Evolutionary conservation across 2,797 vertebrate species (phyloP), one percentile per base, ranked within the genome.

Genomic region (Acipenser transmontanus): DNA sequence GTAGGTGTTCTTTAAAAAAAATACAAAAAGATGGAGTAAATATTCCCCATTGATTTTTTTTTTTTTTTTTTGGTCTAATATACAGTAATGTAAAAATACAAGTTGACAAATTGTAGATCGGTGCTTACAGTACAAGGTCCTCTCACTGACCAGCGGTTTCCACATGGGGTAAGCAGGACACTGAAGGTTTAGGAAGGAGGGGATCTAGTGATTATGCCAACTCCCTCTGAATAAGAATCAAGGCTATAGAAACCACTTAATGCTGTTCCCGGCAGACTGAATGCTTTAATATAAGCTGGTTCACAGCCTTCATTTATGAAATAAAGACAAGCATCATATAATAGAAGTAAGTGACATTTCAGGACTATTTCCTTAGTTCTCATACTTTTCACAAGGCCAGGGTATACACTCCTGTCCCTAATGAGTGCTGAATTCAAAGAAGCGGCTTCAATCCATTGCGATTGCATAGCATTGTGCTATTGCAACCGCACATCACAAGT

Each of bases 121-220:
- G 20, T 34, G 34, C 34, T 34, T 34, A 34, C 34, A 34, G 34
- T 34, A 73, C 66, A 59, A 74, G 71, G 73, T 71, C 59, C 5
- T 11, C 48, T 34, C 34, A 34, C 34, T 34, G 4, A 34, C 34
- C 34, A 34, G 34, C 34, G 34, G 34, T 34, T 34, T 34, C 34
- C 34, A 34, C 34, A 4, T 34, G 34, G 34, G 34, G 4, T 34
- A 34, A 34, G 34, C 34, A 34, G 34, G 34, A 34, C 34, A 34
- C 34, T 34, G 34, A 34, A 4, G 34, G 34, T 34, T 34, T 34
- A 34, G 34, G 34, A 34, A 3, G 2, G 4, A 34, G 34, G 34
- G 34, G 34, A 34, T 34, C 34, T 34, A 34, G 34, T 34, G 4
- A 3, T 4, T 34, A 34, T 34, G 34, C 4, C 34, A 3, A 34